Evolutionary conservation across 2,113 vertebrate species (phyloP).

Genomic region (Anser cygnoides): DNA sequence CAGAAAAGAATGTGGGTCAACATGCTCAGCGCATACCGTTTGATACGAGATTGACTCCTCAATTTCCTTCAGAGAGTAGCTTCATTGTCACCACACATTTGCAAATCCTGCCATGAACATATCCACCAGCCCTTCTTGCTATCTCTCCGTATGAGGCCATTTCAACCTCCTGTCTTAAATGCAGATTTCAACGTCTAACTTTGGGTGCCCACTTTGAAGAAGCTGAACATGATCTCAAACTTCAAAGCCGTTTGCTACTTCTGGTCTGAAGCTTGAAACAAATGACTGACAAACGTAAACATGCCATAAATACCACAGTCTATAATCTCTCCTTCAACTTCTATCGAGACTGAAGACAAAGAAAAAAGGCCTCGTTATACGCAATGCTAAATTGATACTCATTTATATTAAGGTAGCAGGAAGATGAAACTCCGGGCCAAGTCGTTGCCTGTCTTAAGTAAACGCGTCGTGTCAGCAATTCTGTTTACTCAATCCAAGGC

Average conservation of each 20-base stretch:
- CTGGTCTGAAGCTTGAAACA: background rate
- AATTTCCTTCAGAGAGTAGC: background rate
- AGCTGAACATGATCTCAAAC: background rate
- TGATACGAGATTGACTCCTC: background rate
- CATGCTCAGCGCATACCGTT: background rate
- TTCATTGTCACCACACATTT: background rate
- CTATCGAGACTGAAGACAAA: background rate
- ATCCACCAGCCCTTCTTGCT: background rate
- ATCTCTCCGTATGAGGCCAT: background rate
- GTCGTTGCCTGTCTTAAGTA: constrained; percentile 57
- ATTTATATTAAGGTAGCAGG: constrained; percentile 66
- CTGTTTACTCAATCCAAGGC: constrained; percentile 64
- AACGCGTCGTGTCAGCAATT: constrained; percentile 70
- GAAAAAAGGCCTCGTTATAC: background rate
- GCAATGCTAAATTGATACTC: constrained; percentile 51
- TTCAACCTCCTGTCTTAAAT: background rate
- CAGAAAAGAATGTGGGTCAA: background rate
- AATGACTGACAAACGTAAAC: background rate
- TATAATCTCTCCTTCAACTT: constrained; percentile 34
- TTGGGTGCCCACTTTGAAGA: background rate
- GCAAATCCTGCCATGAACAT: background rate
- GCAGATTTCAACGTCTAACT: background rate
- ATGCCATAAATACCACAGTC: background rate
- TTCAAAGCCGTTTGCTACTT: background rate
- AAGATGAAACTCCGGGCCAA: constrained; percentile 66